These are phyloP conservation scores for Diarsia rubi DNA, from an alignment of 2,888 invertebrate genomes.

Conservation along the genomic window DNA sequence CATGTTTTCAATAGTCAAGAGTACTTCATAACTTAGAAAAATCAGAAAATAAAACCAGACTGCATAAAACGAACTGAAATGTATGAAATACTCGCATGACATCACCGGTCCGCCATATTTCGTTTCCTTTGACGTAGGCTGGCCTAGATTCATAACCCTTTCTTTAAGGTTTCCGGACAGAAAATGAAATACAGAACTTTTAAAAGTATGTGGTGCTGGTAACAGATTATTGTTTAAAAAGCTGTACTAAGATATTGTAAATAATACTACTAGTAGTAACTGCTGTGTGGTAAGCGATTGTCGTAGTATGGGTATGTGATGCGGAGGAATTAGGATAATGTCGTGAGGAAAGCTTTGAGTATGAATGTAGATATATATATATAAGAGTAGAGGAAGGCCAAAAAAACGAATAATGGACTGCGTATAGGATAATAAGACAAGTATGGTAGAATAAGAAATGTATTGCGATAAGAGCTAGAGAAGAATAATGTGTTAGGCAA, in stretches of 20 bases:
- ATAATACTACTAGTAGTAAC: background rate
- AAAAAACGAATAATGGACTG: too few species aligned
- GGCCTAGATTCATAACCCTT: conserved; percentile 21
- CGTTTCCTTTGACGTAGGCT: conserved; percentile 23
- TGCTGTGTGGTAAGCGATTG: too few species aligned
- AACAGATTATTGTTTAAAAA: background rate
- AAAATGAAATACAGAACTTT: background rate
- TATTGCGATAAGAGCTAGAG: too few species aligned
- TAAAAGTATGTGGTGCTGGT: background rate
- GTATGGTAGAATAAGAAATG: too few species aligned
- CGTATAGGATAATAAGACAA: too few species aligned
- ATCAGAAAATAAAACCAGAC: background rate
- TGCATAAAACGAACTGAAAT: background rate
- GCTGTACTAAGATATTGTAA: background rate
- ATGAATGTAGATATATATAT: too few species aligned
- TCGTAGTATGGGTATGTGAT: too few species aligned
- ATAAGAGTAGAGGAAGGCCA: too few species aligned
- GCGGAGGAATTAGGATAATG: too few species aligned
- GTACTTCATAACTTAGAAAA: background rate
- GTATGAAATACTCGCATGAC: conserved; percentile 7
- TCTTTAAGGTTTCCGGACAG: background rate
- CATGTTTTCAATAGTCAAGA: background rate
- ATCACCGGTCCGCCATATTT: conserved; percentile 22
- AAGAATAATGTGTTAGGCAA: background rate
- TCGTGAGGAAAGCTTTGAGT: too few species aligned